Evolutionary conservation across 2,888 invertebrate species (phyloP).

Genomic region (Latrodectus elegans): DNA sequence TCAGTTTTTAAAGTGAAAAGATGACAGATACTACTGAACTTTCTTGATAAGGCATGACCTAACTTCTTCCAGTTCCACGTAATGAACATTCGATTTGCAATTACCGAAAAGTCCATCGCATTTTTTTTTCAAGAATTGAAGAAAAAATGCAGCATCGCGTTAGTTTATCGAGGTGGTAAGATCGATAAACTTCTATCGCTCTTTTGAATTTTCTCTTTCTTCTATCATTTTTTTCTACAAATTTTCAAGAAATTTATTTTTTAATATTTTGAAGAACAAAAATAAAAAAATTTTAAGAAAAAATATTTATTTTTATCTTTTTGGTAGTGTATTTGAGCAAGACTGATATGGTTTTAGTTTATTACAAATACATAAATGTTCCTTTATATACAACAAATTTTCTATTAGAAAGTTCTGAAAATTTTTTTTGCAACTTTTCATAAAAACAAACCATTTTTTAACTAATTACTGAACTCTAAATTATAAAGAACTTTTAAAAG

Average conservation of each 20-base stretch:
- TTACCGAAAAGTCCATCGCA: constrained; percentile 39
- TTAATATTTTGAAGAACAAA: not conserved
- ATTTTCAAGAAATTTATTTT: not conserved
- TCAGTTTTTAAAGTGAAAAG: constrained; percentile 22
- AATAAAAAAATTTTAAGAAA: not conserved
- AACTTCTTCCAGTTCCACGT: constrained; percentile 37
- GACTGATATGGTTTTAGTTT: too few relatives aligned
- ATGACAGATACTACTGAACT: constrained; percentile 34
- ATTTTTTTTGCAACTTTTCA: too few relatives aligned
- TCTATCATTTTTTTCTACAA: constrained; percentile 6
- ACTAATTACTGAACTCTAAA: too few relatives aligned
- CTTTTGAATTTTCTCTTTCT: constrained; percentile 8
- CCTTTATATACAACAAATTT: too few relatives aligned
- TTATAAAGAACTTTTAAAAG: too few relatives aligned
- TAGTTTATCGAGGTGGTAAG: constrained; percentile 34
- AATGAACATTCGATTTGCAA: constrained; percentile 66
- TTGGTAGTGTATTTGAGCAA: too few relatives aligned
- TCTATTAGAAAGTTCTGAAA: too few relatives aligned
- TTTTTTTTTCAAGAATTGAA: constrained; percentile 20
- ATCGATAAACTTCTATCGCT: constrained; percentile 42
- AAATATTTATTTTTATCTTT: constrained; percentile 10
- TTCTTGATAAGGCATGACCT: constrained; percentile 42
- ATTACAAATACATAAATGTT: too few relatives aligned
- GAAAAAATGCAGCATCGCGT: constrained; percentile 16
- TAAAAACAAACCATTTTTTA: too few relatives aligned